Evolutionary conservation across 1,140 invertebrate genomes (phyloP).

Genomic region (Anadara kagoshimensis): DNA sequence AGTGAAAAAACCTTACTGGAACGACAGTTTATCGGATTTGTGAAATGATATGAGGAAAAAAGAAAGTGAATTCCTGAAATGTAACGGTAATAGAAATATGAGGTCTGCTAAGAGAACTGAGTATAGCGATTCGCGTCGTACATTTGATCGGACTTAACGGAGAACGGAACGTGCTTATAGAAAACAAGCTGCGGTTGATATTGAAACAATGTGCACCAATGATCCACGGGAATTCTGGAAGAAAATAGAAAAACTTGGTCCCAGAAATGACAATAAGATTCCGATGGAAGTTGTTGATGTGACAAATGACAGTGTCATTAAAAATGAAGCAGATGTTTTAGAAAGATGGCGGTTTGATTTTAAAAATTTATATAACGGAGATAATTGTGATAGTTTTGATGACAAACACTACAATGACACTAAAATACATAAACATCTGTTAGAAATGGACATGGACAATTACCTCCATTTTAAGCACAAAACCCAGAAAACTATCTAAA

Average conservation of each 20-base stretch:
- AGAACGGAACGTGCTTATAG: conserved; percentile 26
- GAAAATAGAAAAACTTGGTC: conserved; percentile 38
- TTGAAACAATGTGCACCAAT: conserved; percentile 33
- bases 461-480: too few species aligned
- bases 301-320: neutral
- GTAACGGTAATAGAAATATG: neutral
- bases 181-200: neutral
- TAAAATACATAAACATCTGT: conserved; percentile 20
- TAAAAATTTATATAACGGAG: conserved; percentile 20
- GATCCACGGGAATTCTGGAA: conserved; percentile 45
- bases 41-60: conserved; percentile 16
- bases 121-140: conserved; percentile 6
- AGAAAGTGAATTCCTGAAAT: conserved; percentile 26
- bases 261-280: conserved; percentile 4
- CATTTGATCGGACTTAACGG: conserved; percentile 26
- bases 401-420: conserved; percentile 2
- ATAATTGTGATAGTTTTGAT: conserved; percentile 19
- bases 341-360: conserved; percentile 4
- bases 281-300: conserved; percentile 22
- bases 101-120: neutral
- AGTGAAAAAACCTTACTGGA: conserved; percentile 35
- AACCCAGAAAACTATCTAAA: too few species aligned
- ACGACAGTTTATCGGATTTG: conserved; percentile 14
- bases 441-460: conserved; percentile 35
- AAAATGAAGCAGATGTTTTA: neutral